A percentile compares a stretch with the other conserved stretches of the same genome.
Conservation (phyloP, 2,888 invertebrate genomes). For the Lampropteryx suffumata region DNA sequence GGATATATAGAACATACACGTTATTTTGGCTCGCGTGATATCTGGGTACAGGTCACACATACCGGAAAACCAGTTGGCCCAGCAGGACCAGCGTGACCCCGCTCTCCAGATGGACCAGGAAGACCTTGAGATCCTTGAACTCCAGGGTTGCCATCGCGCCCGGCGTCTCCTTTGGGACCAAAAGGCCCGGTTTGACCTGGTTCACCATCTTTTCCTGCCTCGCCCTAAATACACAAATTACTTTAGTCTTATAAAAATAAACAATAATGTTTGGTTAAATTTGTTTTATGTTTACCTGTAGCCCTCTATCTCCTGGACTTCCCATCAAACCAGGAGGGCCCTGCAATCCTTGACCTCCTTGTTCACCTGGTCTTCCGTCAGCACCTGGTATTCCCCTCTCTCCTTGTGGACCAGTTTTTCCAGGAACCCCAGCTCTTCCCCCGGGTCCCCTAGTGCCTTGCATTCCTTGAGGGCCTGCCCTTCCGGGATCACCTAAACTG, state of each 20-base stretch:
- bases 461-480: constrained; percentile 86
- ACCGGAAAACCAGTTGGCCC: constrained; percentile 93
- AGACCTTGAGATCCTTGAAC: constrained; percentile 88
- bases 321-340: constrained; percentile 91
- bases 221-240: constrained; percentile 78
- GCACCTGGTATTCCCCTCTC: constrained; percentile 90
- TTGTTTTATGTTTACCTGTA: constrained; percentile 76
- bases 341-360: constrained; percentile 90
- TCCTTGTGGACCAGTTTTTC: constrained; percentile 87
- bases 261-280: too few relatives aligned
- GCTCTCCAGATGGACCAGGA: constrained; percentile 87
- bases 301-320: constrained; percentile 89
- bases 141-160: constrained; percentile 90
- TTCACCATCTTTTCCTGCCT: constrained; percentile 91
- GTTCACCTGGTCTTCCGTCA: constrained; percentile 93
- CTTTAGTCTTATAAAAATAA: background rate
- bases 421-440: constrained; percentile 87
- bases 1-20: too few relatives aligned
- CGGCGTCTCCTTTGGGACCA: constrained; percentile 91
- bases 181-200: constrained; percentile 87
- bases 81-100: constrained; percentile 82
- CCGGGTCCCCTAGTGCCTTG: constrained; percentile 84
- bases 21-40: too few relatives aligned
- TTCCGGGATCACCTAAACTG: constrained; percentile 83
- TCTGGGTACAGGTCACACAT: too few relatives aligned